Evolutionary conservation across 2,888 invertebrate species (phyloP), one percentile per base, ranked within the genome.

Genomic region (Sesia apiformis): DNA sequence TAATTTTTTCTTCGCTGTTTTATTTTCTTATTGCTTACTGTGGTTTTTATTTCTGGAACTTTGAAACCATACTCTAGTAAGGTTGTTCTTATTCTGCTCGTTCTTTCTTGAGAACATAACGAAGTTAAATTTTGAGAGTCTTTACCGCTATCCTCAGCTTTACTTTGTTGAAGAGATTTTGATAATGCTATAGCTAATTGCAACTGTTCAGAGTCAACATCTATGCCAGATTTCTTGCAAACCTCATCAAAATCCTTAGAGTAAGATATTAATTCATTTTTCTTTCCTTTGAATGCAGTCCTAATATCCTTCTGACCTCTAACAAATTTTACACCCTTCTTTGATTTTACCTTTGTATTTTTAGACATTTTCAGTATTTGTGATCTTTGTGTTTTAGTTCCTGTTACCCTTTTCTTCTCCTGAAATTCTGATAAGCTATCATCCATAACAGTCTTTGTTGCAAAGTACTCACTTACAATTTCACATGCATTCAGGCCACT

Each of bases 171-270:
- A 4, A 90, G 70, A 0, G 94, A 94, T 68, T 90, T 91, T 3
- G 94, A 93, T 56, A 94, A 71, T 7, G 93, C 93, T 62, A 94
- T 82, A 50, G 93, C 94, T 74, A 94, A 67, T 71, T 93, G 93
- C 58, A 94, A 76, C 62, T 94, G 92, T 64, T 93, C 92, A 0
- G 92, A 81, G 79, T 93, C 91, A 51, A 92, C 80, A 71, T 93
- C 92, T 53, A 84, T 65, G 2, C 87, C 87, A 54, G 76, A 78
- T 59, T 75, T 67, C 57, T 76, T 78, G 61, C 83, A 91, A 58
- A 88, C 82, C 66, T 68, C 75, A 64, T 81, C 82, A 78, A 81
- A 90, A 58, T 81, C 74, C 56, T 84, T 77, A 5, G 84, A 69
- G 65, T 87, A 90, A 38, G 76, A 61, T 54, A 86, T 60, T 50